Evolutionary conservation across 2,797 vertebrate genomes (phyloP).

Genomic region (Allochrocebus solatus): DNA sequence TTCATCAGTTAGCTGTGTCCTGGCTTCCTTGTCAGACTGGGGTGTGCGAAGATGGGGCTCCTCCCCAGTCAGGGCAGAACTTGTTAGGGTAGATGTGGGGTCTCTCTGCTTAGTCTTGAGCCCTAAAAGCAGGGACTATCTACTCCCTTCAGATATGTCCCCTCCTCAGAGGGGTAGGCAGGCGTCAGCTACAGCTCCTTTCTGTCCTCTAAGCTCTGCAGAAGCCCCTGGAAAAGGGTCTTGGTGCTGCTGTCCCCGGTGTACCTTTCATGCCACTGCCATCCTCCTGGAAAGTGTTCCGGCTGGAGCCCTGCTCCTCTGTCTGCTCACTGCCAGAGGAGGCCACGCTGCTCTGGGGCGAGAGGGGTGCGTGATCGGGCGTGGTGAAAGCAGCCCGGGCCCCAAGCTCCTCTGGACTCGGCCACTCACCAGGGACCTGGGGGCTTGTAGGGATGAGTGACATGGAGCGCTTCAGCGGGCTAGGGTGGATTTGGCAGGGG

Average conservation of each 20-base stretch:
- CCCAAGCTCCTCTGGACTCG: constrained; percentile 89
- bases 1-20: neutral
- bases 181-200: neutral
- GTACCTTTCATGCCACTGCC: constrained; percentile 98
- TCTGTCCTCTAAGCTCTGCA: neutral
- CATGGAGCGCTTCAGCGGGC: constrained; percentile 93
- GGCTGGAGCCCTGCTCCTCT: constrained; percentile 90
- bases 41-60: neutral
- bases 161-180: neutral
- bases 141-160: neutral
- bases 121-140: neutral
- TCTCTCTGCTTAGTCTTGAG: neutral
- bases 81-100: neutral
- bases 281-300: constrained; percentile 96
- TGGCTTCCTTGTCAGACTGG: neutral
- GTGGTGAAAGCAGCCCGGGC: constrained; percentile 86
- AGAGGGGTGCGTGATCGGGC: constrained; percentile 94
- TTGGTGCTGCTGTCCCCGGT: neutral
- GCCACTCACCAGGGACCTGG: constrained; percentile 91
- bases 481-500: constrained; percentile 91
- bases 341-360: constrained; percentile 96
- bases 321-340: constrained; percentile 97
- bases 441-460: constrained; percentile 90
- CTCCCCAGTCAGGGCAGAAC: neutral
- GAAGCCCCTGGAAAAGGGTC: neutral